Evolutionary conservation across 2,888 invertebrate genomes (phyloP), one percentile per base, ranked within the genome.

Genomic region (Microchrysa polita): DNA sequence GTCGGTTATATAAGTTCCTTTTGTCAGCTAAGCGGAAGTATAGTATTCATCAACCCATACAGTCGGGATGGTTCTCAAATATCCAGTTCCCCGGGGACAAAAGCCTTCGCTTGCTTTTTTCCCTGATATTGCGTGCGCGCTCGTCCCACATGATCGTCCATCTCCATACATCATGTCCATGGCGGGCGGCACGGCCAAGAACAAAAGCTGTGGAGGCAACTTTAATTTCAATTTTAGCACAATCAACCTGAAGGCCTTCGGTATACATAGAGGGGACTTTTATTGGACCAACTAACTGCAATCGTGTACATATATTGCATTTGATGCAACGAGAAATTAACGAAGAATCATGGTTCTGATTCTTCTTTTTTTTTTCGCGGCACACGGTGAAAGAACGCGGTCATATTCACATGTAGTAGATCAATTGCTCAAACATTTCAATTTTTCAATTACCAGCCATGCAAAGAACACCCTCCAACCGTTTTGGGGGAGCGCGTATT

Each of bases 351-450:
- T 52, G 5, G 14, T 2, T n/a, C n/a, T 10, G 18, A 52, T 52
- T 18, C 34, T 53, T 34, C 34, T 67, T 67, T 67, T 53, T 48
- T 34, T 34, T 7, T 34, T n/a, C n/a, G n/a, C n/a, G n/a, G 27
- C 7, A 34, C 7, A 5, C 27, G 7, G 16, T 48, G 65, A 48
- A n/a, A 48, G 48, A 48, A 69, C 55, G 69, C 57, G 55, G 69
- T 69, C 69, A 69, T 69, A 69, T 57, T 69, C 69, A 69, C 57
- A 27, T 69, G 69, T 57, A 60, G 78, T 78, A 78, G 77, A 78
- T 78, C 78, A 79, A 77, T 79, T 79, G 76, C 78, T 78, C 78
- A 79, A 78, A 78, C 79, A 79, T 79, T 79, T 79, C 78, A 79
- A 79, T 79, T 79, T 79, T 79, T 78, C 78, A 79, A 79, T 79